phyloP scores from a whole-genome alignment of 2,797 vertebrate genomes.

The Avahi laniger region DNA sequence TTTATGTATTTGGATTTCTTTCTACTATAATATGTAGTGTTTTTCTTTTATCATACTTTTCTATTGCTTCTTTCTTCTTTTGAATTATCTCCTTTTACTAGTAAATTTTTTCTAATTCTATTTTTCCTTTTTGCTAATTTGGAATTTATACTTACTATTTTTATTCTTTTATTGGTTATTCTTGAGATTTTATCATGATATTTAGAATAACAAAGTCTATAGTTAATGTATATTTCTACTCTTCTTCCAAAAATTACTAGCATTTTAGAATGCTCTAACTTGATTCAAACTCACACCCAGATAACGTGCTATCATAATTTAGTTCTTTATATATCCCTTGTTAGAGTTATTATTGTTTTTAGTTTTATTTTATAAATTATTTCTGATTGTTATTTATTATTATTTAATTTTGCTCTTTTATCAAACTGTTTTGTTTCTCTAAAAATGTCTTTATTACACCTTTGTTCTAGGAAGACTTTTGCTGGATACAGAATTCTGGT shows the following conservation, averaged over 20 bases:
- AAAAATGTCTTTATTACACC: neutral
- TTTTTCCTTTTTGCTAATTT: neutral
- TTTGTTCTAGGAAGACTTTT: neutral
- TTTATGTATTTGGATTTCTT: neutral
- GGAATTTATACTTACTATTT: neutral
- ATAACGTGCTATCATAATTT: neutral
- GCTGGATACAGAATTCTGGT: neutral
- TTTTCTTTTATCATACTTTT: neutral
- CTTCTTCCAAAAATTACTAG: neutral
- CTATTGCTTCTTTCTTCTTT: neutral
- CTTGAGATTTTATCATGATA: neutral
- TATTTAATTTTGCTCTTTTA: neutral
- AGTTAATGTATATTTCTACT: neutral
- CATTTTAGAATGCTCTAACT: neutral
- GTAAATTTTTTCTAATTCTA: neutral
- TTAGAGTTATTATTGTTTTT: neutral
- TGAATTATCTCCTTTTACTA: neutral
- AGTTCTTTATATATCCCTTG: neutral
- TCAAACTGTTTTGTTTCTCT: neutral
- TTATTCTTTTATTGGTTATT: neutral
- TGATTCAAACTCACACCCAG: neutral
- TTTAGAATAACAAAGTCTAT: neutral
- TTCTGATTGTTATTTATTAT: neutral
- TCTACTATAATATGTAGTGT: neutral
- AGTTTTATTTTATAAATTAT: neutral